These are phyloP conservation scores for Liasis olivaceus DNA, from an alignment of 2,797 vertebrate species.

Conservation along the genomic window DNA sequence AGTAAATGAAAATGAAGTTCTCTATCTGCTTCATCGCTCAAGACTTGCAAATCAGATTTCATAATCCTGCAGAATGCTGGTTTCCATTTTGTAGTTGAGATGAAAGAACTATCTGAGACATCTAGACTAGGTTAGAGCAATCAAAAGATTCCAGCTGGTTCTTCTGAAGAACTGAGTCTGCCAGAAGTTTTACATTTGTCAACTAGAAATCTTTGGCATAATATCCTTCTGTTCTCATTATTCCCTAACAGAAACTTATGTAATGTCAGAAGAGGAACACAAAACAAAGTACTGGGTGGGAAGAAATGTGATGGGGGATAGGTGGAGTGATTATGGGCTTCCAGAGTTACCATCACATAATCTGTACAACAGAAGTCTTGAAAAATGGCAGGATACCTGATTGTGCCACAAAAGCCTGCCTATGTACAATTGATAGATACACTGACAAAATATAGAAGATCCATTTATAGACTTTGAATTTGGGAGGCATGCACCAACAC, in stretches of 20 bases:
- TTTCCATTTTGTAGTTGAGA: neutral
- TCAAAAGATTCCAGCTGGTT: neutral
- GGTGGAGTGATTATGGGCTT: neutral
- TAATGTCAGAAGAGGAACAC: neutral
- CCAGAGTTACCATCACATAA: too few relatives aligned
- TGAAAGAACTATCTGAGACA: neutral
- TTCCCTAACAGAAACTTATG: neutral
- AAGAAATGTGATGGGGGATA: too few relatives aligned
- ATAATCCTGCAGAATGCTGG: constrained; percentile 5
- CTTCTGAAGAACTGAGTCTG: neutral
- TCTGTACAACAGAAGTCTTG: neutral
- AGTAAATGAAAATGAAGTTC: constrained; percentile 24
- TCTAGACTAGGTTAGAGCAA: constrained; percentile 1
- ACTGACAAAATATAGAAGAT: neutral
- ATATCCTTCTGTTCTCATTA: neutral
- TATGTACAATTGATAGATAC: neutral
- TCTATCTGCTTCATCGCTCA: constrained; percentile 28
- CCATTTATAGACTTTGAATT: neutral
- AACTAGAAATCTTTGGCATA: neutral
- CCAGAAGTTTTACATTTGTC: neutral
- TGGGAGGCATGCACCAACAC: neutral
- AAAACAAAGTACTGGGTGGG: neutral
- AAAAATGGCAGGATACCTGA: neutral
- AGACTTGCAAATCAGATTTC: constrained; percentile 27
- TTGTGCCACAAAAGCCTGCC: too few relatives aligned